Percentiles rank a stretch among this genome's conserved stretches.
These are phyloP conservation scores for Teleogryllus occipitalis DNA, from an alignment of 1,140 invertebrate species.

Conservation along the genomic window DNA sequence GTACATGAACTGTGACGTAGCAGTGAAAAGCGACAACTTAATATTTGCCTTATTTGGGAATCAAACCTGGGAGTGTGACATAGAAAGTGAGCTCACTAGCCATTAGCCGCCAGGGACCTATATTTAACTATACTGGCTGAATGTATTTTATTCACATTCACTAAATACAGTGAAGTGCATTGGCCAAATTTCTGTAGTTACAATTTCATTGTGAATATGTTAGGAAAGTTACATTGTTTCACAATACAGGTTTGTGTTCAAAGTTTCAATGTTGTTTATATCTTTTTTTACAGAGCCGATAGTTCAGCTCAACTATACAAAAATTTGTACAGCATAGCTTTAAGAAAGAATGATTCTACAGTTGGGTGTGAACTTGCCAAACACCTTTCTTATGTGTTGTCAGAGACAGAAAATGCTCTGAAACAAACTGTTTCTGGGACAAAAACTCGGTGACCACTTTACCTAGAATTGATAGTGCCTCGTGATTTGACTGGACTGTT, in stretches of 20 bases:
- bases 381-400: background rate
- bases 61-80: too few species aligned
- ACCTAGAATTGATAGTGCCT: too few species aligned
- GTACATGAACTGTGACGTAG: too few species aligned
- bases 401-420: background rate
- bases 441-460: background rate
- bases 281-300: background rate
- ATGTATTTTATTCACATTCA: background rate
- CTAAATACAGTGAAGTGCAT: background rate
- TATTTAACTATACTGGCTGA: background rate
- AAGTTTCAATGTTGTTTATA: background rate
- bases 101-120: background rate
- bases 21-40: too few species aligned
- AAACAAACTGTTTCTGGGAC: background rate
- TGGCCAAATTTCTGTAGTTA: background rate
- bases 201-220: too few species aligned
- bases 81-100: background rate
- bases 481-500: too few species aligned
- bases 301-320: constrained; percentile 4
- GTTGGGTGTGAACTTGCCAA: background rate
- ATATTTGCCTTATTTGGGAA: too few species aligned
- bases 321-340: constrained; percentile 6
- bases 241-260: background rate
- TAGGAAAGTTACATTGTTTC: background rate
- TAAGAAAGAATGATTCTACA: background rate